phyloP scores from a whole-genome alignment of 2,797 vertebrate species.

The Liasis olivaceus region DNA sequence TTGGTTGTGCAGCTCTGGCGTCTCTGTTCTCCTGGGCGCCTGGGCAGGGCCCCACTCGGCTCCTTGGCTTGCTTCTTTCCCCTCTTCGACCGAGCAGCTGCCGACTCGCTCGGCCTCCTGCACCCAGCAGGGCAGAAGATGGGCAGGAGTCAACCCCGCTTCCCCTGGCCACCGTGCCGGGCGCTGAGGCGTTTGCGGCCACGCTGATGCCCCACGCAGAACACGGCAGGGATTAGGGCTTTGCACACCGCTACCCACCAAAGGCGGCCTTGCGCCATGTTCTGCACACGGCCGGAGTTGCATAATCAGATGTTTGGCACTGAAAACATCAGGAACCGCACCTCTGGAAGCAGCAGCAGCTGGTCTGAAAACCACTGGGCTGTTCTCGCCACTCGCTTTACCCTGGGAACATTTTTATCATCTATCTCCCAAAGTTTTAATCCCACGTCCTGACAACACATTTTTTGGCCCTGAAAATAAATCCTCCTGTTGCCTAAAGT shows the following conservation, averaged over 20 bases:
- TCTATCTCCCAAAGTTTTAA: too few species aligned
- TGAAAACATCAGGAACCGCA: background rate
- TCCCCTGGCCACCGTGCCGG: background rate
- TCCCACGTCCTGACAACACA: too few species aligned
- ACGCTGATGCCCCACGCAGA: background rate
- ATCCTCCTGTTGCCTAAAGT: background rate
- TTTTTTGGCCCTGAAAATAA: background rate
- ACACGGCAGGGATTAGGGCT: accelerated
- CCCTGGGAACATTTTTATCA: background rate
- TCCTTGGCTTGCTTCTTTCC: too few species aligned
- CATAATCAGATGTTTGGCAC: background rate
- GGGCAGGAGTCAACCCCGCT: background rate
- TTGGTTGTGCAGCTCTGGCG: too few species aligned
- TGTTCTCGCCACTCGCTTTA: background rate
- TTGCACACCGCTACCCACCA: background rate
- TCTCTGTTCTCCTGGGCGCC: too few species aligned
- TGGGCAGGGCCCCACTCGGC: too few species aligned
- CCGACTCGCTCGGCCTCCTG: too few species aligned
- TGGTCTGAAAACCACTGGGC: background rate
- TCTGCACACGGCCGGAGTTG: background rate
- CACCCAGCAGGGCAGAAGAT: background rate
- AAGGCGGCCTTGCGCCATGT: background rate
- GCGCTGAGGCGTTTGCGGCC: background rate
- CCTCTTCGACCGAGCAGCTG: too few species aligned
- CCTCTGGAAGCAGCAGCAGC: background rate